Evolutionary conservation across 2,113 vertebrate genomes (phyloP).

Genomic region (Silurus meridionalis): DNA sequence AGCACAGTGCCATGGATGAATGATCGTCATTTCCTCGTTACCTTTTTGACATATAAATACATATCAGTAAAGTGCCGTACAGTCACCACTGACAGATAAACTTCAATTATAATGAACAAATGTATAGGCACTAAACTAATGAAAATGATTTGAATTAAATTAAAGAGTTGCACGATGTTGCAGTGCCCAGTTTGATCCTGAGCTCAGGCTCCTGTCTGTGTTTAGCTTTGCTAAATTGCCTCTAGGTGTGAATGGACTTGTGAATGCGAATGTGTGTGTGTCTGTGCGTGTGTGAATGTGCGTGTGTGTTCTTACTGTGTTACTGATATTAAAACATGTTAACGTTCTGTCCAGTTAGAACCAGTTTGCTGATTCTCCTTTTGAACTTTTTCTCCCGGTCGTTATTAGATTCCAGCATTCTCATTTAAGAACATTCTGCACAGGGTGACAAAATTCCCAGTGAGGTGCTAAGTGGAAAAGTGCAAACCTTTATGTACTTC

Average conservation of each 20-base stretch:
- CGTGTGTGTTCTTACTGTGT: no score
- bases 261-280: neutral
- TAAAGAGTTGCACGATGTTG: neutral
- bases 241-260: neutral
- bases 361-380: neutral
- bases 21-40: neutral
- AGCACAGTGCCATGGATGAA: neutral
- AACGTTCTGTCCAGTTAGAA: neutral
- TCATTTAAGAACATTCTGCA: conserved; percentile 47
- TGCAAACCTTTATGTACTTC: neutral
- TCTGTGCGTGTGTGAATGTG: neutral
- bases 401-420: conserved; percentile 27
- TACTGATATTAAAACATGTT: neutral
- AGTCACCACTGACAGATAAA: no score
- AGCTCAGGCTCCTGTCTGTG: neutral
- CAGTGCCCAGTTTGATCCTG: neutral
- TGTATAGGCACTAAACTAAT: no score
- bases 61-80: no score
- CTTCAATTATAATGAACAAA: no score
- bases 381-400: conserved; percentile 1
- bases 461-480: conserved; percentile 61
- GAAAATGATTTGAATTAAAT: no score
- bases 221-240: neutral
- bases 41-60: neutral
- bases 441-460: conserved; percentile 65